Percentiles rank a stretch among this genome's conserved stretches.
Conservation (phyloP, 2,888 invertebrate species). For the Caenorhabditis panamensis region DNA sequence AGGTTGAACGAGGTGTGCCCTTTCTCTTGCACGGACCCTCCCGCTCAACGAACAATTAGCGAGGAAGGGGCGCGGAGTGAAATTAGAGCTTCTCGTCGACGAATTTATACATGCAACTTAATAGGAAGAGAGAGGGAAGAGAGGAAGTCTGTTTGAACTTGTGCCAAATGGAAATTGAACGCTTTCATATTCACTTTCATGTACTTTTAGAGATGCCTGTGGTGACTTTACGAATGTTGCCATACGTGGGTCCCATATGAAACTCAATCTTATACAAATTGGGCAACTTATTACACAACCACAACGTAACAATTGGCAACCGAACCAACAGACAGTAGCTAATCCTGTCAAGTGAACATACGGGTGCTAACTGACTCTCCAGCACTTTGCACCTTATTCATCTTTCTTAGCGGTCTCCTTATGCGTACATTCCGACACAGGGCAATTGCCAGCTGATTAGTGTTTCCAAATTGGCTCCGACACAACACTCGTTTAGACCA, state of each 20-base stretch:
- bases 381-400: conserved; percentile 19
- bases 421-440: conserved; percentile 34
- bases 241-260: neutral
- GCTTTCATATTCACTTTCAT: conserved; percentile 40
- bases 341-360: conserved; percentile 1
- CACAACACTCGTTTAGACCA: conserved; percentile 26
- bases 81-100: conserved; percentile 35
- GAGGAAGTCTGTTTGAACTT: conserved; percentile 42
- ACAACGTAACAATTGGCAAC: neutral
- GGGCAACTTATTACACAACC: neutral
- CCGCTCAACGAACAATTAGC: conserved; percentile 34
- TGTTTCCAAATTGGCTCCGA: conserved; percentile 42
- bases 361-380: conserved; percentile 11
- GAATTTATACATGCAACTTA: conserved; percentile 26
- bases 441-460: conserved; percentile 52
- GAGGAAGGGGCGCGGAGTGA: conserved; percentile 9
- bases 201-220: conserved; percentile 10
- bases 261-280: conserved; percentile 20
- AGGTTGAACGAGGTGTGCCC: conserved; percentile 23
- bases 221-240: conserved; percentile 20
- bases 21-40: neutral
- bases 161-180: conserved; percentile 30
- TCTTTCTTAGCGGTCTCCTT: conserved; percentile 8
- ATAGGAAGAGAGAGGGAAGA: neutral
- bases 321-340: neutral